Conservation (phyloP, 1,140 invertebrate genomes). For the Apis mellifera region Amel_HAv3.1 CM009944.2:10261501-10262000, state of each 20-base stretch:
- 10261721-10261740: background rate
- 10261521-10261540: conserved; percentile 43
- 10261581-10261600: conserved; percentile 14
- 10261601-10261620: conserved; percentile 17
- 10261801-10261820: background rate
- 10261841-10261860: too few relatives aligned
- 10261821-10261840: too few relatives aligned
- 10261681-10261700: conserved; percentile 11
- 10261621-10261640: conserved; percentile 45
- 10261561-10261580: conserved; percentile 16
- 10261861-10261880: too few relatives aligned
- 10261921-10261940: too few relatives aligned
- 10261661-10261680: conserved; percentile 18
- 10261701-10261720: background rate
- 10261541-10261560: conserved; percentile 40
- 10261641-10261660: conserved; percentile 49
- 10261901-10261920: too few relatives aligned
- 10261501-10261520: conserved; percentile 11
- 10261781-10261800: background rate
- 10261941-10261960: too few relatives aligned
- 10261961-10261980: too few relatives aligned
- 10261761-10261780: too few relatives aligned
- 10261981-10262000: background rate
- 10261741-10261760: too few relatives aligned
- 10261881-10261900: too few relatives aligned